Evolutionary conservation across 2,113 vertebrate genomes (phyloP).

Genomic region (Pterophyllum scalare): DNA sequence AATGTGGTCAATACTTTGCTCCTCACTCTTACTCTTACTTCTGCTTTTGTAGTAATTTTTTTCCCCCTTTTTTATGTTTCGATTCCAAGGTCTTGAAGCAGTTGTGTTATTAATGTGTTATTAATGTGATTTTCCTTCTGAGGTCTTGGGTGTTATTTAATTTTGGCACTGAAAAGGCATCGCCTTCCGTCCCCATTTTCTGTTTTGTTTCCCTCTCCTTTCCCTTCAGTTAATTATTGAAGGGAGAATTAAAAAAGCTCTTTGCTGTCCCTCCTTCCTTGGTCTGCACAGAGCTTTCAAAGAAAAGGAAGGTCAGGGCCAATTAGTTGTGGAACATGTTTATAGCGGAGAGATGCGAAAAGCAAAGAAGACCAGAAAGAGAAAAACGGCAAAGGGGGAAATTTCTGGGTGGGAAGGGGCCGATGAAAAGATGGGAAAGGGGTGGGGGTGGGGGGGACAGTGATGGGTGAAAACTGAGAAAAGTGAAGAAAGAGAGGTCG

Average conservation of each 20-base stretch:
- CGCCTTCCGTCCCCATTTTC: conserved; percentile 16
- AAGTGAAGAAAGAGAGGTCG: conserved; percentile 31
- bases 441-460: neutral
- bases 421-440: conserved; percentile 14
- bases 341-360: conserved; percentile 2
- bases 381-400: neutral
- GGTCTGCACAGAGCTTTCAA: conserved; percentile 26
- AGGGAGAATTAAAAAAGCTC: conserved; percentile 44
- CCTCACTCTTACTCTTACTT: conserved; percentile 10
- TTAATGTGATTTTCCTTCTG: conserved; percentile 37
- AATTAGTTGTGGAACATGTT: conserved; percentile 48
- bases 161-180: conserved; percentile 20
- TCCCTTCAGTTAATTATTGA: conserved; percentile 65
- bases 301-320: conserved; percentile 54
- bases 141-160: neutral
- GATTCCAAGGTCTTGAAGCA: conserved; percentile 39
- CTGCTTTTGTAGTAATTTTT: conserved; percentile 41
- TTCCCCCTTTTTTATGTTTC: conserved; percentile 19
- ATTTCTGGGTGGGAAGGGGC: conserved; percentile 26
- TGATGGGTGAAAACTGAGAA: conserved; percentile 33
- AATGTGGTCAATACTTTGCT: conserved; percentile 61
- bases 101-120: neutral
- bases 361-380: conserved; percentile 10
- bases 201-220: conserved; percentile 40
- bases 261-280: conserved; percentile 27